Evolutionary conservation across 1,140 invertebrate species (phyloP).

Genomic region (Alviniconcha marisindica): DNA sequence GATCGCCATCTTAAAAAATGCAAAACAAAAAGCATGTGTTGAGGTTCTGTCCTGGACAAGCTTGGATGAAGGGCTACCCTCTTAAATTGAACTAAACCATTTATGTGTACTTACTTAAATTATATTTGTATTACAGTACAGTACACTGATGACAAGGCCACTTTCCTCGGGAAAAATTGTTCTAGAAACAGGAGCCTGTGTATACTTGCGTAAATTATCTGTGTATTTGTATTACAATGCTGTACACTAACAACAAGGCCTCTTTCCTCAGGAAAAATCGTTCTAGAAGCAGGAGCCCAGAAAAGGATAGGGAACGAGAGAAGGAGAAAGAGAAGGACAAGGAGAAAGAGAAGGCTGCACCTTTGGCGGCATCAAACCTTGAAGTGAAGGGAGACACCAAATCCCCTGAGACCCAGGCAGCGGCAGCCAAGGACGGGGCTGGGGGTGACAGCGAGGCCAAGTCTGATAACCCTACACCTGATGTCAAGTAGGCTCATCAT

Average conservation of each 20-base stretch:
- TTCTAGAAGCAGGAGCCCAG: conserved; percentile 20
- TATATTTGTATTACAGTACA: no score
- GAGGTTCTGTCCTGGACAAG: neutral
- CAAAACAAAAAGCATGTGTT: neutral
- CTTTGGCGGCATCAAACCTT: conserved; percentile 11
- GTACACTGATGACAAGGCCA: no score
- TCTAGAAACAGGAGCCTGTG: no score
- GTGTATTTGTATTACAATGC: conserved; percentile 5
- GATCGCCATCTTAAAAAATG: neutral
- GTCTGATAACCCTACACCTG: no score
- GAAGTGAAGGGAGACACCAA: conserved; percentile 24
- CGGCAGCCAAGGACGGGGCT: no score
- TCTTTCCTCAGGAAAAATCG: conserved; percentile 17
- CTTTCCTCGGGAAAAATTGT: no score
- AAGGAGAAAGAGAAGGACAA: conserved; percentile 71
- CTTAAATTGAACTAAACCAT: no score
- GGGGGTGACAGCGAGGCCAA: no score
- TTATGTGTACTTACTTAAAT: no score
- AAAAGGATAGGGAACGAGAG: conserved; percentile 53
- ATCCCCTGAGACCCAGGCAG: conserved; percentile 46
- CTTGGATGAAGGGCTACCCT: conserved; percentile 28
- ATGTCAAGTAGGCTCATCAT: no score
- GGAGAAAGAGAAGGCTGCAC: neutral
- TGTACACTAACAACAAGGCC: neutral
- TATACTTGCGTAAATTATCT: no score